These are phyloP conservation scores for Serinus canaria DNA, from an alignment of 2,113 vertebrate genomes.

Conservation along the genomic window DNA sequence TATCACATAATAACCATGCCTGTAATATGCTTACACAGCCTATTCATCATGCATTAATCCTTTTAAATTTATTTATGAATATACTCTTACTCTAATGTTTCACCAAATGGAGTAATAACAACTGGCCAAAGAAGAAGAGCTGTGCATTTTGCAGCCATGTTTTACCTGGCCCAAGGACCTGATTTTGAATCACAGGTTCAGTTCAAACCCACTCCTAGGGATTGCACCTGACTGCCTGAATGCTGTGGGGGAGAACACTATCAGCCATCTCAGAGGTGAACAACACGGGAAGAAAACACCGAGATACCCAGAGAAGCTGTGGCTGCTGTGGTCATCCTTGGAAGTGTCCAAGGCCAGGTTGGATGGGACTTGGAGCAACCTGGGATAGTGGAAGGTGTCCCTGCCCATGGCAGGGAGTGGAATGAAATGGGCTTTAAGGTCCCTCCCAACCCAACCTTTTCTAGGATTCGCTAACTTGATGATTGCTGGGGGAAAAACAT, in stretches of 20 bases:
- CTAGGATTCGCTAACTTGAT: background rate
- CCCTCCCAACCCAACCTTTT: background rate
- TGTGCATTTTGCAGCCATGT: background rate
- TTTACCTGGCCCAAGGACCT: background rate
- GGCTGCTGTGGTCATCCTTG: background rate
- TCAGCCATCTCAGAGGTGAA: background rate
- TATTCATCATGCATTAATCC: conserved; percentile 62
- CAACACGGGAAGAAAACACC: background rate
- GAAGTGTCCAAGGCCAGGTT: accelerated
- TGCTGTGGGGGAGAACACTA: background rate
- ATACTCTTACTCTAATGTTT: conserved; percentile 34
- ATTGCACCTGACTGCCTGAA: background rate
- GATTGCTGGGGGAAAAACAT: background rate
- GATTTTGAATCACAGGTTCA: background rate
- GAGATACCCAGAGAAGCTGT: background rate
- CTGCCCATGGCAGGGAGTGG: background rate
- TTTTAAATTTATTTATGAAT: conserved; percentile 62
- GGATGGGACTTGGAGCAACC: background rate
- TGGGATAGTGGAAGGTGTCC: background rate
- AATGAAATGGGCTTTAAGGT: background rate
- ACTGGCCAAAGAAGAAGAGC: background rate
- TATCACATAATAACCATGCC: conserved; percentile 52
- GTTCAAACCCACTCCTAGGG: background rate
- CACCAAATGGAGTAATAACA: conserved; percentile 36
- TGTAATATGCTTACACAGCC: conserved; percentile 61